Evolutionary conservation across 2,113 vertebrate genomes (phyloP).

Genomic region (Paramisgurnus dabryanus): DNA sequence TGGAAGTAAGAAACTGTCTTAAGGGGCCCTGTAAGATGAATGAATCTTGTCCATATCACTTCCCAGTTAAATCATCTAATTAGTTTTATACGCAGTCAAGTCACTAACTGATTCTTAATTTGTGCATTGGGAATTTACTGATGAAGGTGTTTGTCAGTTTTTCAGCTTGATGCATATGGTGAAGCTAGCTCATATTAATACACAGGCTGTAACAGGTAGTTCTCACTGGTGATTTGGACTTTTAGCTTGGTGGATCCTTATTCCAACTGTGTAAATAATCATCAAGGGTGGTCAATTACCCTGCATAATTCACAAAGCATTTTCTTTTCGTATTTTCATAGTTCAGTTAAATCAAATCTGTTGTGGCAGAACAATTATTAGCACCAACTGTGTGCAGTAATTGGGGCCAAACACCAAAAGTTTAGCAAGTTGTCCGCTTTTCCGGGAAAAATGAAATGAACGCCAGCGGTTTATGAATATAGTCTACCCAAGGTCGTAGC

Average conservation of each 20-base stretch:
- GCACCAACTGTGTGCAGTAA: background rate
- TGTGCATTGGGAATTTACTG: no score
- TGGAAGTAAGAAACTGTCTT: background rate
- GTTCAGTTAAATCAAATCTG: conserved; percentile 3
- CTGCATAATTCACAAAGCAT: background rate
- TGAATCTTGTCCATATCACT: background rate
- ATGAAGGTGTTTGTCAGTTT: no score
- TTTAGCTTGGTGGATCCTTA: background rate
- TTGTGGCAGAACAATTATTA: conserved; percentile 26
- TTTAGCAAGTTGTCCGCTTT: conserved; percentile 3
- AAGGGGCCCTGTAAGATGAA: background rate
- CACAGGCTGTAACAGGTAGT: background rate
- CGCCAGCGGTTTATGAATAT: conserved; percentile 14
- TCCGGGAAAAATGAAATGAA: background rate
- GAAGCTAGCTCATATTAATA: background rate
- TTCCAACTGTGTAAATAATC: background rate
- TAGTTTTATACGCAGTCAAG: background rate
- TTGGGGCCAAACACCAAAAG: conserved; percentile 9
- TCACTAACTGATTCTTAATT: no score
- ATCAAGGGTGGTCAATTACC: background rate
- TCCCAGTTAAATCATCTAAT: background rate
- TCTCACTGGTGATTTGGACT: background rate
- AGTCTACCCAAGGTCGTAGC: background rate
- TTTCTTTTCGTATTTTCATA: background rate
- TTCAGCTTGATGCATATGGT: no score